phyloP scores from a whole-genome alignment of 1,140 invertebrate genomes.

The Nixonia krombeini region DNA sequence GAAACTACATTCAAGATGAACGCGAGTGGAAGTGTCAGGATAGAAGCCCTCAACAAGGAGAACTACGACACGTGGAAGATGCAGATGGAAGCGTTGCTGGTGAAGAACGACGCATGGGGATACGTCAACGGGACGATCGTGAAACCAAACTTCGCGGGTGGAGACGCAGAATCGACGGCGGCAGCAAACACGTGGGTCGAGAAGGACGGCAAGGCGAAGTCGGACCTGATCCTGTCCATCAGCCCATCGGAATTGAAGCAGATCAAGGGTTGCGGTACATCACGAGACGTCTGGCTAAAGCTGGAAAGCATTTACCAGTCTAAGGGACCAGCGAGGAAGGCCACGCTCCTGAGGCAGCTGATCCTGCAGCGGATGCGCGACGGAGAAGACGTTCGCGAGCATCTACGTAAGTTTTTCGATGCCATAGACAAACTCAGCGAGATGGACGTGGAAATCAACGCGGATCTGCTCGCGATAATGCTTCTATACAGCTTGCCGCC shows the following conservation, averaged over 20 bases:
- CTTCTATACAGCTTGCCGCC: slow-evolving; percentile 13
- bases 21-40: neutral
- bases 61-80: slow-evolving; percentile 39
- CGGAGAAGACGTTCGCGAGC: slow-evolving; percentile 4
- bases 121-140: slow-evolving; percentile 20
- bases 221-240: slow-evolving; percentile 42
- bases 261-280: slow-evolving; percentile 42
- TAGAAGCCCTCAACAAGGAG: slow-evolving; percentile 14
- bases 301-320: slow-evolving; percentile 43
- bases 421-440: neutral
- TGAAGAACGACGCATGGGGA: slow-evolving; percentile 29
- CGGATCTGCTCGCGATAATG: slow-evolving; percentile 5
- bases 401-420: slow-evolving; percentile 10
- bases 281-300: slow-evolving; percentile 45
- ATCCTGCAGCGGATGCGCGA: slow-evolving; percentile 6
- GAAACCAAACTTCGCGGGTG: neutral
- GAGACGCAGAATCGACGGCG: neutral
- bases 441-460: slow-evolving; percentile 12
- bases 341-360: neutral
- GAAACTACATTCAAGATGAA: neutral
- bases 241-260: slow-evolving; percentile 40
- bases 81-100: slow-evolving; percentile 20
- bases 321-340: neutral
- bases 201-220: slow-evolving; percentile 18
- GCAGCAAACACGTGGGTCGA: neutral